phyloP scores from a whole-genome alignment of 2,888 invertebrate genomes.

The Subacronicta megacephala region DNA sequence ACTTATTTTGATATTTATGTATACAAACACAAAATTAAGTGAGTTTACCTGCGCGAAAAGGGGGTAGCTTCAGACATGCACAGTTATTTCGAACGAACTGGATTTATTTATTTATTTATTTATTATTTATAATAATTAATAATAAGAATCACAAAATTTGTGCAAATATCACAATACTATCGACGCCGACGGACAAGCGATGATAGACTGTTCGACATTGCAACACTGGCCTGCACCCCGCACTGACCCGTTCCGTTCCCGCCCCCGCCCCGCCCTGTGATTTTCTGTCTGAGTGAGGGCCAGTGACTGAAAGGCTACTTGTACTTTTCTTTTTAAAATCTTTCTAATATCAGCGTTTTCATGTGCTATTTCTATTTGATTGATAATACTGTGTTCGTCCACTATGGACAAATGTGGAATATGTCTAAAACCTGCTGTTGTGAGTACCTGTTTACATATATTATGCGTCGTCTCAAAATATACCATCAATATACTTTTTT shows the following conservation, averaged over 20 bases:
- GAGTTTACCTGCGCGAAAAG: too few relatives aligned
- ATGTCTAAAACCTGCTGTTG: conserved; percentile 83
- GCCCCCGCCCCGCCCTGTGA: conserved; percentile 77
- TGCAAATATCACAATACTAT: too few relatives aligned
- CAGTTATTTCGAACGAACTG: too few relatives aligned
- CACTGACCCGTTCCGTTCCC: conserved; percentile 36
- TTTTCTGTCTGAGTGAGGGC: conserved; percentile 68
- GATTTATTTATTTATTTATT: too few relatives aligned
- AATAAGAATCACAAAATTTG: too few relatives aligned
- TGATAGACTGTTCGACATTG: too few relatives aligned
- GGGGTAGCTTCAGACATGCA: too few relatives aligned
- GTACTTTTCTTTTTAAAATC: too few relatives aligned
- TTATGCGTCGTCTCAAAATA: conserved; percentile 67
- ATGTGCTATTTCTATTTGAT: conserved; percentile 70
- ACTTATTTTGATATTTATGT: too few relatives aligned
- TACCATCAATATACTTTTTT: conserved; percentile 76
- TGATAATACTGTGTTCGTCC: conserved; percentile 56
- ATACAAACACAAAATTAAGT: too few relatives aligned
- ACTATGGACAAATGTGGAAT: conserved; percentile 87
- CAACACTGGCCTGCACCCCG: not conserved
- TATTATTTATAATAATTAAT: too few relatives aligned
- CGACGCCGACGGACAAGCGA: too few relatives aligned
- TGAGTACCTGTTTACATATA: conserved; percentile 71
- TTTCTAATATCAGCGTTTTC: conserved; percentile 76
- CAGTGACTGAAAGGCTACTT: conserved; percentile 59